Conservation (phyloP, 2,797 vertebrate species). For the Pipistrellus pygmaeus region DNA sequence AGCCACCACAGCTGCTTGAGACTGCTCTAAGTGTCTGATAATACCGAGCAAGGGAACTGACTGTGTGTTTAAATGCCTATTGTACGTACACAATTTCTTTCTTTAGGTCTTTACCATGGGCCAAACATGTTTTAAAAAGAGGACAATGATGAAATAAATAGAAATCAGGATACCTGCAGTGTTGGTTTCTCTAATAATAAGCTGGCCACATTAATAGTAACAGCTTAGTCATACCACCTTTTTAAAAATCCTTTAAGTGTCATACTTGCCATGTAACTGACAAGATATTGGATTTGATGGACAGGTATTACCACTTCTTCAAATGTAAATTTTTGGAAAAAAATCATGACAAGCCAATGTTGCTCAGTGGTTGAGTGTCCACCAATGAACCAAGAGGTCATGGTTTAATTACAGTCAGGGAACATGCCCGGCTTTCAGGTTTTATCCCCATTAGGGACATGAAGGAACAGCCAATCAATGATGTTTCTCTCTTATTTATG, state of each 20-base stretch:
- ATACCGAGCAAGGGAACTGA: neutral
- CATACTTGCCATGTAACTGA: neutral
- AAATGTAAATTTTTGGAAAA: neutral
- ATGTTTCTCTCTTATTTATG: too few species aligned
- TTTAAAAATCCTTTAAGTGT: neutral
- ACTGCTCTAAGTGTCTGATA: neutral
- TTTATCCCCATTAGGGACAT: too few species aligned
- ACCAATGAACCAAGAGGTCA: too few species aligned
- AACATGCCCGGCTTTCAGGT: too few species aligned
- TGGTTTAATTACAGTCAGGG: too few species aligned
- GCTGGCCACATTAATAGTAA: neutral
- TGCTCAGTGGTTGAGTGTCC: too few species aligned
- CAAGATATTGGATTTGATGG: slow-evolving; percentile 30
- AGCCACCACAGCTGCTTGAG: neutral
- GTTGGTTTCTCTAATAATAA: slow-evolving; percentile 13
- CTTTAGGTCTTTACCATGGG: neutral
- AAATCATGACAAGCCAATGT: neutral
- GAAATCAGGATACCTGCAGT: neutral
- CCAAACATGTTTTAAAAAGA: slow-evolving; percentile 37
- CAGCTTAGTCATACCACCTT: neutral
- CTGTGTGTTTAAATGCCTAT: neutral
- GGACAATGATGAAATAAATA: neutral
- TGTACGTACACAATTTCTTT: neutral
- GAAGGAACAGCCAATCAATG: too few species aligned
- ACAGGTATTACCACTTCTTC: neutral